These are phyloP conservation scores for Netelia inedita DNA, from an alignment of 2,888 invertebrate genomes.

Conservation along the genomic window DNA sequence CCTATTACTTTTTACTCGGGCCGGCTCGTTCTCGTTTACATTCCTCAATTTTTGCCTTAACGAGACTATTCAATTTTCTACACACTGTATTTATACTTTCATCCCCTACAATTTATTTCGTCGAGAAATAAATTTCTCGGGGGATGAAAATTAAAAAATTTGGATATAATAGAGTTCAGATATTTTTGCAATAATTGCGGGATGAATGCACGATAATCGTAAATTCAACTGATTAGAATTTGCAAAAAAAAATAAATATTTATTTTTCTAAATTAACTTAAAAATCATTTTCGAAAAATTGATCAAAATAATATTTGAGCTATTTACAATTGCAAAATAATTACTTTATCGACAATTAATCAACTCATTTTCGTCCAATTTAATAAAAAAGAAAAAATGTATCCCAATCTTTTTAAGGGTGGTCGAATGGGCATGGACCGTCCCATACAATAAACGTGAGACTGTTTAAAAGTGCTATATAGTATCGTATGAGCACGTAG, in stretches of 20 bases:
- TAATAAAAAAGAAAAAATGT: constrained; percentile 20
- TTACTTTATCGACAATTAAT: too few species aligned
- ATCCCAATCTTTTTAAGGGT: background rate
- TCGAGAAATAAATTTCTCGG: constrained; percentile 25
- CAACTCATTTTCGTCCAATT: constrained; percentile 15
- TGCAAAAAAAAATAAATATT: too few species aligned
- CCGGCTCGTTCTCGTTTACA: constrained; percentile 20
- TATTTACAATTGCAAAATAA: too few species aligned
- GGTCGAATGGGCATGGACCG: background rate
- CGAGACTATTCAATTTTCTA: constrained; percentile 57
- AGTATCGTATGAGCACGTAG: constrained; percentile 48
- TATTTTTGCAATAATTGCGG: background rate
- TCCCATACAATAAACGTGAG: background rate
- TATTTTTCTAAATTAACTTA: too few species aligned
- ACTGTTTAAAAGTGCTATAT: constrained; percentile 9
- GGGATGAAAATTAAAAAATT: constrained; percentile 1
- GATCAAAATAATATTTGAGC: too few species aligned
- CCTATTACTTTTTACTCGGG: constrained; percentile 7
- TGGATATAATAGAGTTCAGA: background rate
- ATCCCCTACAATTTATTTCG: constrained; percentile 36
- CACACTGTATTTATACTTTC: background rate
- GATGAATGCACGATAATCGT: too few species aligned
- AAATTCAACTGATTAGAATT: too few species aligned
- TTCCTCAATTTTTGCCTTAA: constrained; percentile 40
- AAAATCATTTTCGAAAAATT: too few species aligned